Evolutionary conservation across 2,888 invertebrate genomes (phyloP), one percentile per base, ranked within the genome.

Genomic region (Homarus gammarus): DNA sequence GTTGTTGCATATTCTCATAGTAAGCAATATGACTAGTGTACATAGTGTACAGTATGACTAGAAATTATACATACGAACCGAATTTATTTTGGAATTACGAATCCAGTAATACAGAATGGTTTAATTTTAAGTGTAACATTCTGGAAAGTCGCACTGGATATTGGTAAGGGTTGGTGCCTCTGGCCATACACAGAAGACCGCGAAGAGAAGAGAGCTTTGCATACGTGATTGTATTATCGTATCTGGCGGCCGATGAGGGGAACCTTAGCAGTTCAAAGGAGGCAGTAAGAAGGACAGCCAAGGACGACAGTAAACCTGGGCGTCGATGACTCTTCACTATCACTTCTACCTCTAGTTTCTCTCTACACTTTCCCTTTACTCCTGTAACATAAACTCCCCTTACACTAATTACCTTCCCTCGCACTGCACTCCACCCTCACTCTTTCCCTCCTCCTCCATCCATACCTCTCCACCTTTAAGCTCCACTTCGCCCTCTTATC

Each of bases 191-290:
- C 33, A 5, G 77, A 77, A 85, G 85, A 85, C 85, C 85, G 61
- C 85, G 77, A 64, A 85, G 77, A 85, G 85, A 72, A 70, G 84
- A 85, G 85, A 85, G 85, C 85, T 85, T 85, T 85, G 85, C 85
- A 85, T 85, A 85, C 77, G 49, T 85, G 85, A 85, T 85, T 85
- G 85, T 77, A 85, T 85, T 85, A 85, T 85, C 85, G 77, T 85
- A 85, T 85, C 68, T 85, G 68, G 75, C 40, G 85, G 64, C 44
- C 85, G 44, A 40, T 38, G 77, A 77, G 77, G 85, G 85, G 77
- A 77, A 49, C 84, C 84, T 72, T 84, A 84, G 73, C 56, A 84
- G 84, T 84, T 84, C 84, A 75, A 61, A 38, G 75, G 84, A 84
- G 75, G 61, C 75, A 61, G 56, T n/a, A 64, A 75, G 84, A 49